A percentile compares a stretch with the other conserved stretches of the same genome.
These are phyloP conservation scores for Spilosoma lubricipeda DNA, from an alignment of 2,888 invertebrate genomes.

Conservation along the genomic window DNA sequence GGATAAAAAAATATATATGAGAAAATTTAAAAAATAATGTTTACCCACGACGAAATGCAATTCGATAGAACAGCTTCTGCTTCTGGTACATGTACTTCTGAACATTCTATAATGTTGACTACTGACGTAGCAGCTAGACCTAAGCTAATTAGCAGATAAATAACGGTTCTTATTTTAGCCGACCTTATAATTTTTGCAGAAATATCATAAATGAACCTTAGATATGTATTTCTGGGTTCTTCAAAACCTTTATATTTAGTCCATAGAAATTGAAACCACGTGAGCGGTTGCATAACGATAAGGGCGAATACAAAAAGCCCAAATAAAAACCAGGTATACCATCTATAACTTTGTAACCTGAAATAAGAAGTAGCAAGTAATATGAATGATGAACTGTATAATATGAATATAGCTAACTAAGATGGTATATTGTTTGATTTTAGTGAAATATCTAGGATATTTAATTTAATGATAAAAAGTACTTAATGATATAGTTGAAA, in stretches of 20 bases:
- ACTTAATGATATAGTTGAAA: too few relatives aligned
- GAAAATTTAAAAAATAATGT: slow-evolving; percentile 26
- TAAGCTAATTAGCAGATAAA: slow-evolving; percentile 89
- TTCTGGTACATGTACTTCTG: slow-evolving; percentile 59
- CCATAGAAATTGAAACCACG: slow-evolving; percentile 93
- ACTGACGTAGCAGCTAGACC: slow-evolving; percentile 89
- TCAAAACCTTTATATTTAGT: slow-evolving; percentile 79
- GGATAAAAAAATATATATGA: slow-evolving; percentile 6
- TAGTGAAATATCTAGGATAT: not conserved
- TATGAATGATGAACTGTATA: not conserved
- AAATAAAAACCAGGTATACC: slow-evolving; percentile 70
- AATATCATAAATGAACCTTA: slow-evolving; percentile 87
- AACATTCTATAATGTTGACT: slow-evolving; percentile 86
- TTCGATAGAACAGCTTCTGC: slow-evolving; percentile 71
- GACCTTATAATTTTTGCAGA: slow-evolving; percentile 88
- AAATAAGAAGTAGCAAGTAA: slow-evolving; percentile 34
- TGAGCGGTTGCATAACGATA: slow-evolving; percentile 88
- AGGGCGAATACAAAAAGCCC: slow-evolving; percentile 59
- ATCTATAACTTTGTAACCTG: slow-evolving; percentile 70
- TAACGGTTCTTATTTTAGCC: slow-evolving; percentile 86
- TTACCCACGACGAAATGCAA: slow-evolving; percentile 84
- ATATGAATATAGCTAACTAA: not conserved
- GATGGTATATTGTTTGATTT: not conserved
- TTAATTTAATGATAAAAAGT: too few relatives aligned
- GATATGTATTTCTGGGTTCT: slow-evolving; percentile 83